These are phyloP conservation scores for Drepanosiphum platanoidis DNA, from an alignment of 2,888 invertebrate genomes.

Conservation along the genomic window DNA sequence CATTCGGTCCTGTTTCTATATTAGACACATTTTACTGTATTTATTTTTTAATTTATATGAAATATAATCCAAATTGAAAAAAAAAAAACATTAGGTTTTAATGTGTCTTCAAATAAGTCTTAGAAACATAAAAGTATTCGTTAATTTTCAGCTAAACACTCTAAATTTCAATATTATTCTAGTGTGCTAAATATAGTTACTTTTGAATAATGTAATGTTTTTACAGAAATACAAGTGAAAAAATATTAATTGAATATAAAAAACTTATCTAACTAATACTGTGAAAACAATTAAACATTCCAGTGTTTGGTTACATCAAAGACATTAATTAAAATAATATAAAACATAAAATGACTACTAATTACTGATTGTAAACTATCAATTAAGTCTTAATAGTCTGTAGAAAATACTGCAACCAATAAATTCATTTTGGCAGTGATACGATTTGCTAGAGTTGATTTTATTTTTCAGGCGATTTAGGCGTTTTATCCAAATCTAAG, in stretches of 20 bases:
- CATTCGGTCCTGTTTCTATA: no score
- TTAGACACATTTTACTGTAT: no score
- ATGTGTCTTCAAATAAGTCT: no score
- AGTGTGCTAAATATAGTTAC: neutral
- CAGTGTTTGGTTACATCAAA: neutral
- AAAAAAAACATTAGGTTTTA: no score
- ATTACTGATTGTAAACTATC: neutral
- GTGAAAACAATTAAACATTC: neutral
- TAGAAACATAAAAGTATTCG: no score
- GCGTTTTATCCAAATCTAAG: slow-evolving; percentile 36
- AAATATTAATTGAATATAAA: neutral
- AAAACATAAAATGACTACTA: slow-evolving; percentile 7
- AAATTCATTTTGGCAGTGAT: slow-evolving; percentile 4
- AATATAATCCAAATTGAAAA: no score
- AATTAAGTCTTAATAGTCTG: neutral
- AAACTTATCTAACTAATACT: neutral
- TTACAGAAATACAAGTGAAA: neutral
- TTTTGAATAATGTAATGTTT: neutral
- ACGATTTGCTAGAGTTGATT: neutral
- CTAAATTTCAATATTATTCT: neutral
- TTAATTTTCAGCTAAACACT: no score
- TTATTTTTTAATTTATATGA: no score
- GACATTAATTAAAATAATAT: neutral
- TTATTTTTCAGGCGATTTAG: slow-evolving; percentile 56
- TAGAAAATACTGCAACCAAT: neutral